phyloP scores from a whole-genome alignment of 2,797 vertebrate species.

The Anolis apletophallus region DNA sequence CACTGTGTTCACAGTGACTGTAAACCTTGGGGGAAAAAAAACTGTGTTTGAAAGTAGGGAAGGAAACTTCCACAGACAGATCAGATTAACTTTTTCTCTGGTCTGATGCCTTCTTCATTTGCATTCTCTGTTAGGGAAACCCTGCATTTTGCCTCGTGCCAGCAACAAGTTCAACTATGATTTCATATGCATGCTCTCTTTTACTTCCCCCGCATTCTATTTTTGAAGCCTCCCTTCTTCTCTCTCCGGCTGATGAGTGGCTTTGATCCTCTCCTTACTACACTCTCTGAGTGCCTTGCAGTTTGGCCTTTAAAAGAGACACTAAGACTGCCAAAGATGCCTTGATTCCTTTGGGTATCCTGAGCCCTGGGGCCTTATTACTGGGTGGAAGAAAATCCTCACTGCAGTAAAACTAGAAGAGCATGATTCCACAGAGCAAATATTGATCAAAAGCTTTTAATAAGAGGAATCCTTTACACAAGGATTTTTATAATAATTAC shows the following conservation, averaged over 20 bases:
- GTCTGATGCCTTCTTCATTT: constrained; percentile 24
- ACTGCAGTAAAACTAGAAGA: not conserved
- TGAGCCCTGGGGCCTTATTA: not conserved
- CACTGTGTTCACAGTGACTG: constrained; percentile 27
- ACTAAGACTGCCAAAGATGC: not conserved
- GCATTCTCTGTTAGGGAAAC: constrained; percentile 29
- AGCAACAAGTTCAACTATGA: not conserved
- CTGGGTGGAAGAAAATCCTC: not conserved
- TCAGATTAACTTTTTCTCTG: not conserved
- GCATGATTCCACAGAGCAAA: not conserved
- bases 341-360: not conserved
- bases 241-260: not conserved
- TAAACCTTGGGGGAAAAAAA: constrained; percentile 45
- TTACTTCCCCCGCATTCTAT: constrained; percentile 18
- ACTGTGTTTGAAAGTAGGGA: constrained; percentile 3
- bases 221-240: constrained; percentile 19
- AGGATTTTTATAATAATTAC: not conserved
- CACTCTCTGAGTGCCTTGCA: not conserved
- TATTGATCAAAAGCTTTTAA: not conserved
- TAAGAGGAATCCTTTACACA: not conserved
- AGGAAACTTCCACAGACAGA: constrained; percentile 43
- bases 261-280: constrained; percentile 14
- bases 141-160: constrained; percentile 6
- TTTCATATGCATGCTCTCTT: constrained; percentile 30
- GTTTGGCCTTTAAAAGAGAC: not conserved